Evolutionary conservation across 2,888 invertebrate genomes (phyloP), one percentile per base, ranked within the genome.

Genomic region (Mythimna ferrago): DNA sequence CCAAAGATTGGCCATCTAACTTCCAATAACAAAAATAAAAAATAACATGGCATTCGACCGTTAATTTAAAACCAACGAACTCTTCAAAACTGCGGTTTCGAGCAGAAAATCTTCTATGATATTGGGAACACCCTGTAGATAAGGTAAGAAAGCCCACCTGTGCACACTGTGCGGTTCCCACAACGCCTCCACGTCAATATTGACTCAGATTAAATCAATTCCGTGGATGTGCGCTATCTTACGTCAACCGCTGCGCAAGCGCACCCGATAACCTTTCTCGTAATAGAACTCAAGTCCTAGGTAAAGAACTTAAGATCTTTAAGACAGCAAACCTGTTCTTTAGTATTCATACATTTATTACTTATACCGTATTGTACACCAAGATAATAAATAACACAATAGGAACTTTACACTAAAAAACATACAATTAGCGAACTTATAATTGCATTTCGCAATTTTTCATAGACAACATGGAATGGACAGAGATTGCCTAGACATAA

Each of bases 121-220:
- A 41, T 41, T 61, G 21, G 14, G n/a, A 61, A 61, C 61, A 21
- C 6, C 80, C 90, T 89, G 85, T 90, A 86, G 75, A 73, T 19
- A 7, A 41, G 65, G 74, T 78, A 73, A 86, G 83, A 86, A 78
- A 78, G 90, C 89, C 92, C 95, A 96, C 95, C 95, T 96, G 95
- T 94, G 95, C 93, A 95, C 91, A 95, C 95, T 87, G 86, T 79
- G 90, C 76, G 86, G 92, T 94, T 94, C 95, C 94, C 95, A 94
- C 92, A 91, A 87, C 91, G 90, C 90, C 92, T 89, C 89, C 84
- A 76, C 88, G 94, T 94, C 95, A 96, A 95, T 96, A 95, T 96
- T 95, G 92, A 94, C 94, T 87, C 88, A 92, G 94, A 96, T 94
- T 94, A 95, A 91, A 93, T 92, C 94, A 92, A 94, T 94, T 93